Evolutionary conservation across 2,797 vertebrate genomes (phyloP), one percentile per base, ranked within the genome.

Genomic region (Selene dorsalis): DNA sequence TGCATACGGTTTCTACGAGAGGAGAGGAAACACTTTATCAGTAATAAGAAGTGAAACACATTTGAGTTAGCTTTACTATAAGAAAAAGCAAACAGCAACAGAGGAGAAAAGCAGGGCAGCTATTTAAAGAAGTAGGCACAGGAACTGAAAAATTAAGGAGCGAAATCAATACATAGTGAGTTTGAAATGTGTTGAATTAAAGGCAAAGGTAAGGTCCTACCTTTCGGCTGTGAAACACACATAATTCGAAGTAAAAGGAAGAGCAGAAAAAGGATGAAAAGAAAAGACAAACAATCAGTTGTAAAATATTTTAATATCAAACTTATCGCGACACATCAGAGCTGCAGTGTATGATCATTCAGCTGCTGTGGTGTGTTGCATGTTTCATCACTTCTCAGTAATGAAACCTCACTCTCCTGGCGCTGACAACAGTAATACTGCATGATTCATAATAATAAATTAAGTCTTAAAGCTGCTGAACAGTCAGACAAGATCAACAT

Each of bases 1-100:
- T 58, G 97, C 97, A 0, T 99, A 99, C 0, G 98, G 98, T 91
- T 99, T 99, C 98, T 99, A 92, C 30, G 32, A 73, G 48, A 24
- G 81, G 45, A 28, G 28, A 79, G 2, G 41, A 70, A 20, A 69
- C 2, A 55, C 39, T 69, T 59, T 22, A 32, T 86, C 50, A 73
- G 8, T 17, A 45, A 30, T 38, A 47, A 20, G 10, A 22, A 22
- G 6, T 56, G 3, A 10, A 47, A 60, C 9, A 26, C 2, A 78
- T 41, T 53, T 41, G 41, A 43, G 56, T 28, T 2, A 2, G 41
- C 26, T 70, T 55, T 24, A 30, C 0, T 30, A 2, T 22, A 12
- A 57, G 7, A 61, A 12, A 10, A 35, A 35, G 7, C 32, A 35
- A 20, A 61, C 4, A 69, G 30, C 38, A 24, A 73, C 45, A 35